A percentile compares a stretch with the other conserved stretches of the same genome.
These are phyloP conservation scores for Hyles lineata DNA, from an alignment of 2,888 invertebrate genomes.

Conservation along the genomic window DNA sequence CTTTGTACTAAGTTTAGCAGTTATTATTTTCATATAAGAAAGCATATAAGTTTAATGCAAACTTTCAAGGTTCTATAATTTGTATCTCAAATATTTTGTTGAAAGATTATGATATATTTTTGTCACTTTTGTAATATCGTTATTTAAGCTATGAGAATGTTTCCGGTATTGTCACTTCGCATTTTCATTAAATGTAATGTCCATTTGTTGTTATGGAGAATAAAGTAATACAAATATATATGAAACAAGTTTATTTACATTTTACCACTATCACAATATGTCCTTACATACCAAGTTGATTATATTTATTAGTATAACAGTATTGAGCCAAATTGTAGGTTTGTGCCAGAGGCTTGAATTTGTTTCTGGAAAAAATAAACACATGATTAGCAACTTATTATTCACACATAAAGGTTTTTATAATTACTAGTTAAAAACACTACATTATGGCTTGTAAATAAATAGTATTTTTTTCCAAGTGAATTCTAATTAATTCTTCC, in stretches of 20 bases:
- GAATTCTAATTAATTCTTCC: no score
- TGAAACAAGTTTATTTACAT: conserved; percentile 42
- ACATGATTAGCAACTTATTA: neutral
- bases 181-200: conserved; percentile 21
- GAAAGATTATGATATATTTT: conserved; percentile 23
- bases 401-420: neutral
- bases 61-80: conserved; percentile 6
- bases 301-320: conserved; percentile 42
- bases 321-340: conserved; percentile 47
- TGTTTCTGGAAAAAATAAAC: conserved; percentile 62
- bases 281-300: conserved; percentile 48
- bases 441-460: no score
- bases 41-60: neutral
- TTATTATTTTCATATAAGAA: conserved; percentile 7
- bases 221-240: conserved; percentile 26
- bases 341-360: conserved; percentile 55
- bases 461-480: no score
- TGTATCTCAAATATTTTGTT: conserved; percentile 20
- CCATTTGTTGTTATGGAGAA: conserved; percentile 24
- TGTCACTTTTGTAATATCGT: conserved; percentile 15
- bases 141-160: conserved; percentile 15
- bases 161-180: conserved; percentile 17
- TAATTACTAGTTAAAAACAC: no score
- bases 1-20: conserved; percentile 12
- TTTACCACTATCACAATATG: conserved; percentile 53